These are phyloP conservation scores for Dolichoris vasculosae DNA, from an alignment of 1,140 invertebrate species.

Conservation along the genomic window DNA sequence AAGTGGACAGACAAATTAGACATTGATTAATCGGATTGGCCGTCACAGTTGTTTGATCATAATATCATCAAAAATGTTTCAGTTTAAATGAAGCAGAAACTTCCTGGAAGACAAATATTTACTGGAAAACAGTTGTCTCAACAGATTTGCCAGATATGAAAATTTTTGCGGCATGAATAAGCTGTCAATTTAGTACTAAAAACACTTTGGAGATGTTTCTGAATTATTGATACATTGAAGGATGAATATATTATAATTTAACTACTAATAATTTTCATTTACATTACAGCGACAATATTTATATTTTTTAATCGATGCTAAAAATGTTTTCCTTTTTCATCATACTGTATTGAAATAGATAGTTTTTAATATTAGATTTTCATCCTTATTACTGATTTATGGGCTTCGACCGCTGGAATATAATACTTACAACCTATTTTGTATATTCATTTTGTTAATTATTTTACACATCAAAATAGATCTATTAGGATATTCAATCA, in stretches of 20 bases:
- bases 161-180: constrained; percentile 5
- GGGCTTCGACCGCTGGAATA: too few relatives aligned
- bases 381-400: too few relatives aligned
- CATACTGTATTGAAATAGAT: too few relatives aligned
- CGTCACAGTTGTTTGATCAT: constrained; percentile 1
- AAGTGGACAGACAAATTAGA: background rate
- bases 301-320: too few relatives aligned
- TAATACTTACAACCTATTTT: too few relatives aligned
- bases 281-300: too few relatives aligned
- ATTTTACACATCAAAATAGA: too few relatives aligned
- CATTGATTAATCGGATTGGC: background rate
- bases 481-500: too few relatives aligned
- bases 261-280: background rate
- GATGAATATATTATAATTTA: background rate
- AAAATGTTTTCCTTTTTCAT: too few relatives aligned
- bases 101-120: constrained; percentile 20
- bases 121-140: background rate
- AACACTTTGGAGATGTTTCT: background rate
- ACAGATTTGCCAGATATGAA: constrained; percentile 13
- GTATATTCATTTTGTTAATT: too few relatives aligned
- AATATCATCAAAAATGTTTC: constrained; percentile 16
- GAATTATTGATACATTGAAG: background rate
- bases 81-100: background rate
- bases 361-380: too few relatives aligned
- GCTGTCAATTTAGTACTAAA: background rate